Percentiles rank a stretch among this genome's conserved stretches.
Evolutionary conservation across 30 jellyfish, hydroid and myxozoan genomes (phyloP).

Genomic region (Aurelia aurita): DNA sequence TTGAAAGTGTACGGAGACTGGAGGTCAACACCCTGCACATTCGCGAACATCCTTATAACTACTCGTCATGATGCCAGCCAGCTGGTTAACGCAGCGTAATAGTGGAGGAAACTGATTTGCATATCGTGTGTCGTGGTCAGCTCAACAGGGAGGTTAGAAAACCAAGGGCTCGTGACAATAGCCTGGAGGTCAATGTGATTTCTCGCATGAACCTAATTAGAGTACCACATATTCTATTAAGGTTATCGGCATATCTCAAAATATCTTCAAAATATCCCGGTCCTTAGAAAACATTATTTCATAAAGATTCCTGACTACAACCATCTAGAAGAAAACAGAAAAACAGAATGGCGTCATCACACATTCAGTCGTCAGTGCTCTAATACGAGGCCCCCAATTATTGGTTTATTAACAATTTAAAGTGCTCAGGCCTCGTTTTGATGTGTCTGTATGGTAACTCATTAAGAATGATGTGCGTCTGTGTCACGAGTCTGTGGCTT

Average conservation of each 20-base stretch:
- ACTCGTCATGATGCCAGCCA: not conserved
- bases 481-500: too few relatives aligned
- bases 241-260: conserved; percentile 16
- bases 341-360: too few relatives aligned
- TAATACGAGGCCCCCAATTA: too few relatives aligned
- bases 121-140: conserved; percentile 53
- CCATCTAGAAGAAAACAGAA: too few relatives aligned
- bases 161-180: conserved; percentile 11
- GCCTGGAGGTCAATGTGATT: conserved; percentile 42
- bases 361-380: too few relatives aligned
- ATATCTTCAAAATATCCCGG: conserved; percentile 8
- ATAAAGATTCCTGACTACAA: not conserved
- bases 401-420: too few relatives aligned
- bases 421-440: too few relatives aligned
- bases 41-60: not conserved
- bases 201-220: not conserved
- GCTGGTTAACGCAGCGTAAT: conserved; percentile 32
- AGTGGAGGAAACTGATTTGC: not conserved
- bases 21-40: conserved; percentile 9
- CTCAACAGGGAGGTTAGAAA: conserved; percentile 15
- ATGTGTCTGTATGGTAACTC: too few relatives aligned
- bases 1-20: not conserved
- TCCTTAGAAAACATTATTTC: not conserved
- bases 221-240: conserved; percentile 12
- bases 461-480: too few relatives aligned